These are phyloP conservation scores for Celastrina argiolus DNA, from an alignment of 2,888 invertebrate species.

Conservation along the genomic window DNA sequence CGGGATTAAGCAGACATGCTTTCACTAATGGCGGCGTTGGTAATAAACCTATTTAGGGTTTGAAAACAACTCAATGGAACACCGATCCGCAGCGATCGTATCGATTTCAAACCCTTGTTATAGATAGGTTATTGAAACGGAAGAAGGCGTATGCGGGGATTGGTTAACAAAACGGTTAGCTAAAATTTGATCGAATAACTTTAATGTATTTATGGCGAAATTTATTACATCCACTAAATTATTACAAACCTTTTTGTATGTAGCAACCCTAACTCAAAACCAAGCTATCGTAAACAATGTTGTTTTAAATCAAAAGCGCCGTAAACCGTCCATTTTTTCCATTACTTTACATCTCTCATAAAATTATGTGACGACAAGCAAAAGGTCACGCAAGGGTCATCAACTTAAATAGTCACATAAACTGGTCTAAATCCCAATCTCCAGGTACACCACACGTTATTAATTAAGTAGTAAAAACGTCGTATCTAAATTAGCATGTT, in stretches of 20 bases:
- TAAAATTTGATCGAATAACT: too few species aligned
- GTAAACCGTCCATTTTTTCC: conserved; percentile 63
- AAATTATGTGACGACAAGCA: conserved; percentile 63
- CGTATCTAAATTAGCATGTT: conserved; percentile 73
- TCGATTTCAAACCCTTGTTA: too few species aligned
- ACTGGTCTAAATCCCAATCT: conserved; percentile 71
- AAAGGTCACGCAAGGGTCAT: conserved; percentile 63
- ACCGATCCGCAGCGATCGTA: too few species aligned
- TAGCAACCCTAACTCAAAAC: background rate
- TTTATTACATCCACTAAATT: too few species aligned
- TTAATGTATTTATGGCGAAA: too few species aligned
- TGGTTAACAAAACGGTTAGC: too few species aligned
- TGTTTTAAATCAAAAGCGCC: conserved; percentile 61
- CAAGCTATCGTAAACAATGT: conserved; percentile 43
- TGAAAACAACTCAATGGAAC: too few species aligned
- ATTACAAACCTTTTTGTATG: background rate
- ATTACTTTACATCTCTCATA: conserved; percentile 70
- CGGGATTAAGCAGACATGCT: too few species aligned
- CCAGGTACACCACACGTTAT: conserved; percentile 60
- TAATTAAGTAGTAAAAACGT: conserved; percentile 77
- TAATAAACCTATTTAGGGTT: too few species aligned
- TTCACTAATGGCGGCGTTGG: too few species aligned
- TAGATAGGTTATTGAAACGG: too few species aligned
- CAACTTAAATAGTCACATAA: conserved; percentile 70
- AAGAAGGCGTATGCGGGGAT: too few species aligned